Base-by-base conservation (phyloP, 1,140 invertebrate species). In the Melitaea cinxia region DNA sequence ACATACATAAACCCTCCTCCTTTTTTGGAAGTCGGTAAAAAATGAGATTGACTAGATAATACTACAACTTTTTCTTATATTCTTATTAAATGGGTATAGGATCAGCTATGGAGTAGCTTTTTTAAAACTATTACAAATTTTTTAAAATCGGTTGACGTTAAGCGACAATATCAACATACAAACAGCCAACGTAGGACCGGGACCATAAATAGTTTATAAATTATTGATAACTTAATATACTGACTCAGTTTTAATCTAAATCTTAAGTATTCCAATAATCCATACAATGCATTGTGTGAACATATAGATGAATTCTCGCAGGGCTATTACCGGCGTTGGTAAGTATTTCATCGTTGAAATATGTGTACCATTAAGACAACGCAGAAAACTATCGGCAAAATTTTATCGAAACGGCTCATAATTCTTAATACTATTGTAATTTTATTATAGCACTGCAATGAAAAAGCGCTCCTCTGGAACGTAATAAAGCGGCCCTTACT, bases 361-460 rank as follows among this genome's bases (percentile, higher is more conserved):
- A 74, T 76, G 62, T 63, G 35, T 61, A 67, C 70, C 70, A 83
- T 85, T 85, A 83, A 82, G 73, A 83, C 70, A 76, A 78, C 61
- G 56, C 64, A 78, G 70, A 61, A 72, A 76, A 47, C 75, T 68
- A 77, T 75, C 68, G 54, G 61, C 50, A 62, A 76, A 77, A 75
- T 77, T 80, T 77, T 73, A 79, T 86, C 74, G 72, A 71, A 80
- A 82, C 63, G 61, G 68, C 60, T 57, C 74, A 85, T 83, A 82
- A 77, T 72, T 85, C 78, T 81, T 82, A 80, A 84, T 78, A 75
- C 61, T 73, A 77, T 76, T 78, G 66, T 80, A 82, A 82, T 82
- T 85, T 82, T 85, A 82, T 81, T 78, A 73, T 55, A 59, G 54
- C 59, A 65, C 66, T 82, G 73, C 73, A 83, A 81, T 80, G 78